These are phyloP conservation scores for Halictus quadricinctus DNA, from an alignment of 2,888 invertebrate genomes.

Conservation along the genomic window DNA sequence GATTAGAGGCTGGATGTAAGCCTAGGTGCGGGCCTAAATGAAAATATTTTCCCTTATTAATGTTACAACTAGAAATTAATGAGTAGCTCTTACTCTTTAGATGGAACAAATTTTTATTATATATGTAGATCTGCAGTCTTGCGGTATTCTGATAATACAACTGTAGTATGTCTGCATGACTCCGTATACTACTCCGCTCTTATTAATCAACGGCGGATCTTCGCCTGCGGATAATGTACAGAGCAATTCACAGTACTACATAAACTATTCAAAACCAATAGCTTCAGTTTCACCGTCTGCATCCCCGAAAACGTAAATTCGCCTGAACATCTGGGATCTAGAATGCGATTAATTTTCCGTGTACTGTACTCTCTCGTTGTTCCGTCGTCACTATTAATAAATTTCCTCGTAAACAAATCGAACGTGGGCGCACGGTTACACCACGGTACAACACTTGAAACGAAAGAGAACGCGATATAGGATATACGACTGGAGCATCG, in stretches of 20 bases:
- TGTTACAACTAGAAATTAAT: too few species aligned
- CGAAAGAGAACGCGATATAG: not conserved
- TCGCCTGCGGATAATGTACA: not conserved
- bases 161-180: not conserved
- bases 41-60: too few species aligned
- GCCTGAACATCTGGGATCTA: not conserved
- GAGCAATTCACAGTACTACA: not conserved
- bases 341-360: not conserved
- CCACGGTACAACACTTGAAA: not conserved
- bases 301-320: not conserved
- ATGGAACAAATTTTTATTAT: too few species aligned
- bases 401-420: not conserved
- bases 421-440: not conserved
- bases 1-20: too few species aligned
- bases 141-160: not conserved
- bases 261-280: not conserved
- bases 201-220: not conserved
- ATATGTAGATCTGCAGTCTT: too few species aligned
- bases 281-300: not conserved
- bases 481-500: not conserved
- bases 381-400: not conserved
- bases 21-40: too few species aligned
- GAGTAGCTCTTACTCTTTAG: too few species aligned
- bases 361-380: not conserved
- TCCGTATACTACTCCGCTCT: not conserved